Evolutionary conservation across 35 echinoderm and acorn worm species (phyloP), one percentile per base, ranked within the genome.

Genomic region (Eucidaris tribuloides): DNA sequence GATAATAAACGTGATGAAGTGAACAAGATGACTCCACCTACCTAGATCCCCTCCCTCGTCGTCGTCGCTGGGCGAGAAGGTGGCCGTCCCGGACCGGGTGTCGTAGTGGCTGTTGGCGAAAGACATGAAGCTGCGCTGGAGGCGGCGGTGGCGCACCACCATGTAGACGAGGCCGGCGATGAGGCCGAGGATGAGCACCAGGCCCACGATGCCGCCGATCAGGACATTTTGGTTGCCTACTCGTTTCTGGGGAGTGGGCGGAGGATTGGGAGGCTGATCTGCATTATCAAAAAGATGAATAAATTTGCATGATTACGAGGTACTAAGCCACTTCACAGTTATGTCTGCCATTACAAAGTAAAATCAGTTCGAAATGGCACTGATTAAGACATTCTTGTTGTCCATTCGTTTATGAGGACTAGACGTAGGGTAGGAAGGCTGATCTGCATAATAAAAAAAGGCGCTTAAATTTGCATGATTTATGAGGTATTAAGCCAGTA

Each of bases 61-160:
- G 23, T 80, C 86, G 13, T 86, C 89, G 3, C 48, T 83, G 0
- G 48, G 56, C 18, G 65, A 62, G 62, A 99, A 99, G 0, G 91
- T 99, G 20, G 96, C 90, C 17, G 87, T 93, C 45, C 91, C 96
- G 17, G 96, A 90, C 39, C 90, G 58, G 9, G 90, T 89, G 62
- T 99, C 96, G 46, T 99, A 93, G 87, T 99, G 96, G 81, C 96
- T 99, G 91, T 99, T 99, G 38, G 96, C 96, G 28, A 99, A 99
- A 18, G 90, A 92, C 90, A 92, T 99, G 70, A 99, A 93, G 83
- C 96, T 99, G 18, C 81, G 82, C 54, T 99, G 96, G 0, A 99
- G 82, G 3, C 91, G 86, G 14, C 92, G 90, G 49, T 99, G 96
- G 4, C 96, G 86, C 1, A 99, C 83, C 15, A 93, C 83, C 38